Evolutionary conservation across 1,140 invertebrate genomes (phyloP).

Genomic region (Oscheius sp.): DNA sequence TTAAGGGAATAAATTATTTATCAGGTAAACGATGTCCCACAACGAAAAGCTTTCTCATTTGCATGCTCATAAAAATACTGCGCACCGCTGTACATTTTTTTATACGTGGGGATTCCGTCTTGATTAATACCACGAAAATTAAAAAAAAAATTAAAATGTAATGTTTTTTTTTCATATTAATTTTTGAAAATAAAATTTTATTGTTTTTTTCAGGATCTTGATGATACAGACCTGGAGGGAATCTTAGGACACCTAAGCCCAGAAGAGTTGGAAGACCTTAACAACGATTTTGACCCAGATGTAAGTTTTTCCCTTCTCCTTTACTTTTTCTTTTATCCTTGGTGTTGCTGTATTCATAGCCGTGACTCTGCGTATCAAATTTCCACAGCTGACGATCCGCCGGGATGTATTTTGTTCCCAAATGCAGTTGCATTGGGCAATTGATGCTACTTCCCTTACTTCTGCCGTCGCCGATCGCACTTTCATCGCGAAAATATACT

Average conservation of each 20-base stretch:
- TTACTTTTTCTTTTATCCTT: neutral
- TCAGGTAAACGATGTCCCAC: neutral
- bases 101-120: neutral
- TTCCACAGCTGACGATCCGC: slow-evolving; percentile 2
- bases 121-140: neutral
- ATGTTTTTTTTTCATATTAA: neutral
- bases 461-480: too few species aligned
- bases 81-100: neutral
- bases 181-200: neutral
- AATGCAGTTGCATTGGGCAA: too few species aligned
- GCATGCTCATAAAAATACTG: neutral
- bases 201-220: slow-evolving; percentile 27
- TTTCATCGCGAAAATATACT: too few species aligned
- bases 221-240: slow-evolving; percentile 83
- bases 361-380: neutral
- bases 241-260: slow-evolving; percentile 85
- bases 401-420: too few species aligned
- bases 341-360: slow-evolving; percentile 1
- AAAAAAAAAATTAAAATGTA: neutral
- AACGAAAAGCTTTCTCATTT: neutral
- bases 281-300: slow-evolving; percentile 98
- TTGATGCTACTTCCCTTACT: too few species aligned
- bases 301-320: slow-evolving; percentile 69
- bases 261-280: slow-evolving; percentile 93
- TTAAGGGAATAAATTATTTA: neutral